Evolutionary conservation across 2,797 vertebrate genomes (phyloP), one percentile per base, ranked within the genome.

Genomic region (Miichthys miiuy): DNA sequence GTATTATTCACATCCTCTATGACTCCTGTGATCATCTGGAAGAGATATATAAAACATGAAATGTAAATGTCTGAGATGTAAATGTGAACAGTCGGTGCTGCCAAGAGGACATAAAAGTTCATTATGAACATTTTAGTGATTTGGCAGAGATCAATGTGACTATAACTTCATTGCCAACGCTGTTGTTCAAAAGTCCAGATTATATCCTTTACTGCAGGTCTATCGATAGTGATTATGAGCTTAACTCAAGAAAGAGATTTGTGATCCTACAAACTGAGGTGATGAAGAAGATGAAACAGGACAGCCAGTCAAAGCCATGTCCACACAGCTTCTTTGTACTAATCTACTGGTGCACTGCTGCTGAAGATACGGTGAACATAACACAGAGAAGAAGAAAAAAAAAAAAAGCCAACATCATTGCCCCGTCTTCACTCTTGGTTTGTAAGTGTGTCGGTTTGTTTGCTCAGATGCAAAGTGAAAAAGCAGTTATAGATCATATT

Each of bases 401-500:
- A 0, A 0, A 42, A 50, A 61, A 48, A 46, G 23, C 42, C 47
- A 50, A 56, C 50, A 58, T 63, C 51, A 55, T 23, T 68, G 52
- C 25, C 66, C 23, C 69, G 13, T 69, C 23, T 70, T 38, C 34
- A 30, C 30, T 75, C 51, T 58, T 48, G 51, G 50, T 82, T 76
- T 67, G 58, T 56, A 60, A 60, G 44, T n/a, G 68, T 62, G 44
- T 77, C 16, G 67, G 68, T 82, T 79, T 84, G 79, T 80, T 80
- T 88, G 85, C 75, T 6, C 57, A 47, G 58, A 79, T 77, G 80
- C 76, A 75, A 83, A 80, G 69, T 52, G 80, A 88, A 84, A 80
- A 70, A 79, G 82, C 83, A 82, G 89, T 87, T 85, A 87, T 78
- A 79, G 83, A 92, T 93, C 90, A 90, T 92, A 85, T 89, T 93